Percentiles rank a stretch among this genome's conserved stretches.
Evolutionary conservation across 2,797 vertebrate genomes (phyloP).

Genomic region (Semaprochilodus insignis): DNA sequence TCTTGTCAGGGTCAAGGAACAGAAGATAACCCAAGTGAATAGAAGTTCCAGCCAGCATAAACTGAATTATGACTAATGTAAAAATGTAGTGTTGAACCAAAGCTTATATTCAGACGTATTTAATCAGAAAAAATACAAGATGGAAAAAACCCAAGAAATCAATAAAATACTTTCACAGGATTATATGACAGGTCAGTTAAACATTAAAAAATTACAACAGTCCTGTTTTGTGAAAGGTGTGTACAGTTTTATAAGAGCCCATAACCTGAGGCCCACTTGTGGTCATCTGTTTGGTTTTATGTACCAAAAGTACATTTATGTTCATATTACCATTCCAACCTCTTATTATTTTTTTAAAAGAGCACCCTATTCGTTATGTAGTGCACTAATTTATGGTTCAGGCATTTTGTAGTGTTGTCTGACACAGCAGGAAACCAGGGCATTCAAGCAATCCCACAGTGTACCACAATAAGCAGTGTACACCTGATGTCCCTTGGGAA

Average conservation of each 20-base stretch:
- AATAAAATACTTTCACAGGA: background rate
- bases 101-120: background rate
- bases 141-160: background rate
- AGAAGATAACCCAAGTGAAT: background rate
- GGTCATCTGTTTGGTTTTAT: no score
- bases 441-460: no score
- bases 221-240: background rate
- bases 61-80: background rate
- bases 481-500: no score
- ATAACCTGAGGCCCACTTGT: no score
- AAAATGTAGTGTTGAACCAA: background rate
- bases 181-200: conserved; percentile 30
- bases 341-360: no score
- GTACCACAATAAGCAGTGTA: no score
- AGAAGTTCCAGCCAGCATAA: background rate
- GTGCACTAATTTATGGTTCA: no score
- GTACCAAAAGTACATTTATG: no score
- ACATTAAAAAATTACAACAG: conserved; percentile 6
- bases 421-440: no score
- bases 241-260: background rate
- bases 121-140: background rate
- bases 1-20: background rate
- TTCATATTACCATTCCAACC: no score
- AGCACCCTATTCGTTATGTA: no score
- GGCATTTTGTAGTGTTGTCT: no score